These are phyloP conservation scores for Mystacornis crossleyi DNA, from an alignment of 2,113 vertebrate species.

Conservation along the genomic window DNA sequence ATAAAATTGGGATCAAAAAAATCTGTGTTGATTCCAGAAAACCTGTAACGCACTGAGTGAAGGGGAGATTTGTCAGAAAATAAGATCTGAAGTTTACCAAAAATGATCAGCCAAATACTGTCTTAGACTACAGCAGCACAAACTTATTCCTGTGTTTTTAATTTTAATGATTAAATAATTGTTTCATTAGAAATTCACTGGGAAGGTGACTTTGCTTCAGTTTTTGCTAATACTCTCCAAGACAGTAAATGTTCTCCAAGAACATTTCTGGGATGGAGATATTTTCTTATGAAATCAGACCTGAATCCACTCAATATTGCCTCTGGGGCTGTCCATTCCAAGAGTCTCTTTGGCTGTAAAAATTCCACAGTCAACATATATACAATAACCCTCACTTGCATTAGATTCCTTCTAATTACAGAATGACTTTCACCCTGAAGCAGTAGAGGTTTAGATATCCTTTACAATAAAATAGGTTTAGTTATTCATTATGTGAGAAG, in stretches of 20 bases:
- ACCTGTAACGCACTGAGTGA: not conserved
- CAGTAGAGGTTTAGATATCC: not conserved
- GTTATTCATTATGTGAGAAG: conserved; percentile 25
- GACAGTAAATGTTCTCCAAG: not conserved
- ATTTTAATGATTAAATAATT: not conserved
- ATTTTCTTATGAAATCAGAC: not conserved
- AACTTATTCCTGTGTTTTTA: not conserved
- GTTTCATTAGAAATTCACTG: not conserved
- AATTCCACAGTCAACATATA: not conserved
- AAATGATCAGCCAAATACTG: not conserved
- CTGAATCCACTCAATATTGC: not conserved
- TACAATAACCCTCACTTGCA: not conserved
- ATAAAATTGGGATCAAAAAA: not conserved
- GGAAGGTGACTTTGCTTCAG: not conserved
- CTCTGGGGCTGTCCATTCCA: not conserved
- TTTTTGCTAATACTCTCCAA: not conserved
- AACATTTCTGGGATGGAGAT: not conserved
- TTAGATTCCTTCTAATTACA: conserved; percentile 30
- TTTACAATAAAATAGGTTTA: conserved; percentile 32
- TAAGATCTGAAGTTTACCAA: not conserved
- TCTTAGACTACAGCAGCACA: not conserved
- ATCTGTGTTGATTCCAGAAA: not conserved
- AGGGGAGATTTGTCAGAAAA: not conserved
- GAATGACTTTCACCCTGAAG: not conserved
- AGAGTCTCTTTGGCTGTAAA: not conserved